Evolutionary conservation across 2,888 invertebrate species (phyloP).

Genomic region (Acanthosepion lycidas): DNA sequence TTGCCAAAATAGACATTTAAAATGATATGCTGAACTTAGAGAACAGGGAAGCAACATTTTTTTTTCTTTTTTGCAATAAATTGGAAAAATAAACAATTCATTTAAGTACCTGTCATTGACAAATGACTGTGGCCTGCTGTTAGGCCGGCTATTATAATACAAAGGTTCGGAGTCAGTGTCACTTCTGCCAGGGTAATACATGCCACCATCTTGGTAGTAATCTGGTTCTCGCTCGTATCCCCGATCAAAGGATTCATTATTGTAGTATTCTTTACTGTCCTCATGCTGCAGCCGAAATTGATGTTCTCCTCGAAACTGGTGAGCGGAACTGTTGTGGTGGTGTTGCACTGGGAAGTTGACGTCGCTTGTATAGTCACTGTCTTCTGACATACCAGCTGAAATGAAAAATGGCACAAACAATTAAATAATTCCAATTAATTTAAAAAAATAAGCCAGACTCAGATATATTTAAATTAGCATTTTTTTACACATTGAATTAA

Average conservation of each 20-base stretch:
- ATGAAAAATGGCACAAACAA: constrained; percentile 40
- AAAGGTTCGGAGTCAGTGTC: constrained; percentile 77
- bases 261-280: constrained; percentile 54
- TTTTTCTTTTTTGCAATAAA: too few relatives aligned
- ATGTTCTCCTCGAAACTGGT: constrained; percentile 79
- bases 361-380: constrained; percentile 97
- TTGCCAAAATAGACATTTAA: too few relatives aligned
- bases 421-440: not conserved
- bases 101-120: constrained; percentile 63
- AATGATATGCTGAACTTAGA: too few relatives aligned
- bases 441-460: not conserved
- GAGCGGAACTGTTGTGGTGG: constrained; percentile 92
- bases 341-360: constrained; percentile 86
- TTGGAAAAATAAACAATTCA: too few relatives aligned
- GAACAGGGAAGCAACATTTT: too few relatives aligned
- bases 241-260: constrained; percentile 57
- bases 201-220: constrained; percentile 57
- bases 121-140: constrained; percentile 67
- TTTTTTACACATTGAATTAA: too few relatives aligned
- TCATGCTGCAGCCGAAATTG: constrained; percentile 77
- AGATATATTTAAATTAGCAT: not conserved
- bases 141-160: constrained; percentile 90
- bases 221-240: constrained; percentile 55
- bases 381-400: constrained; percentile 86
- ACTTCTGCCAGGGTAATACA: constrained; percentile 66